Evolutionary conservation across 1,140 invertebrate species (phyloP), one percentile per base, ranked within the genome.

Genomic region (Trinorchestia longiramus): DNA sequence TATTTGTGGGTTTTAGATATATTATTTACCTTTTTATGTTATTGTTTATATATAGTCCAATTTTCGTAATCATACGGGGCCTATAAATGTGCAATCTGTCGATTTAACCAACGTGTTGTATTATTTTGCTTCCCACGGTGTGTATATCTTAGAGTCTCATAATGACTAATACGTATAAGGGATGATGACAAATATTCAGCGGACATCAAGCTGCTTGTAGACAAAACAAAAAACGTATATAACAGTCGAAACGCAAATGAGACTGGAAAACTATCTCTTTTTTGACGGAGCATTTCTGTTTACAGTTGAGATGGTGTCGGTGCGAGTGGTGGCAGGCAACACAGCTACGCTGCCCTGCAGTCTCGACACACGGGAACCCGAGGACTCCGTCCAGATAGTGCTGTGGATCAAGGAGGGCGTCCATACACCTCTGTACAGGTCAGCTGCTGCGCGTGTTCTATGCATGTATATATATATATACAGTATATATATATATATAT

Each of bases 361-460:
- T 91, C 95, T 96, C 3, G 87, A 95, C 43, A 91, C 96, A 0
- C 87, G 91, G 0, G 88, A 96, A 90, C 95, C 96, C 0, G 88
- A 95, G 62, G 96, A 96, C 90, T 96, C 96, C 4, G 96, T 96
- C 53, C 96, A 96, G 62, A 96, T 96, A 41, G 96, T 96, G 62
- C 91, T 96, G 3, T 96, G 96, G 96, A 96, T 96, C 94, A 96
- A 96, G 95, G 96, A 96, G 96, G 96, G 96, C 4, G 87, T 96
- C 11, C 96, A 96, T 95, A 96, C 96, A 0, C 96, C 96, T 0
- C 96, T 96, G 3, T 96, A 96, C 95, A 96, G 96, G 96, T 96
- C 11, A 95, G 91, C 92, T 42, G 88, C 28, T 41, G 47, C 8
- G 47, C 47, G 47, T 53, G 45, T 92, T 23, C 45, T 43, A 43